Base-by-base conservation (phyloP, 1,140 invertebrate genomes). In the Drosophila hydei region DNA sequence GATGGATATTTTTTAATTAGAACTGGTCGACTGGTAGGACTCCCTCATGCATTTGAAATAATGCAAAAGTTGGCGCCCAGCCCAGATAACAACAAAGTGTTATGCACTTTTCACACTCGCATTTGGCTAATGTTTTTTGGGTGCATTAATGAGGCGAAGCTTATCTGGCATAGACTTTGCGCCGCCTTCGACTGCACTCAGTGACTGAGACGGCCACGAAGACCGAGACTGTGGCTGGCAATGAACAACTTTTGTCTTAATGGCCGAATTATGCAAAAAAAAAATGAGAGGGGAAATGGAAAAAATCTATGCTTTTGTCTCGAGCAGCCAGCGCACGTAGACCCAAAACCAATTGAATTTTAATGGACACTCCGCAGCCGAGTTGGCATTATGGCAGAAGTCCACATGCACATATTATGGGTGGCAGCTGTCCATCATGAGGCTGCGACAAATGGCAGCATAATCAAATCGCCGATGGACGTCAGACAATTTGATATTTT, bases 321-420 rank as follows among this genome's bases (percentile, higher is more conserved):
- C 52, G 43, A 9, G 40, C 43, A 78, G 74, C 73, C 81, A 55
- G 42, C 73, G 77, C 81, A 84, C 80, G 81, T 80, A 74, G 43
- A 48, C 80, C 27, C 73, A 87, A 75, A 85, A 33, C 81, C 81
- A 87, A 87, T 88, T 87, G 81, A 87, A 88, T 87, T 87, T 88
- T 87, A 84, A 87, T 87, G 78, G 77, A 33, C 48, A 33, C 19
- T 30, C 19, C 16, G 9, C 52, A n/a, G 2, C 14, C 42, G 52
- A 11, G 30, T 19, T 30, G 50, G 61, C 45, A n/a, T n/a, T n/a
- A n/a, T n/a, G n/a, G 36, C 38, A 6, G 38, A 5, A 8, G 27
- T 30, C 27, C 27, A 8, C 6, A 30, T 33, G 30, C 9, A 33
- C 9, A 33, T 2, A 33, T 33, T 33, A 33, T 33, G 11, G 54